Evolutionary conservation across 2,888 invertebrate species (phyloP).

Genomic region (Xanthorhoe designata): DNA sequence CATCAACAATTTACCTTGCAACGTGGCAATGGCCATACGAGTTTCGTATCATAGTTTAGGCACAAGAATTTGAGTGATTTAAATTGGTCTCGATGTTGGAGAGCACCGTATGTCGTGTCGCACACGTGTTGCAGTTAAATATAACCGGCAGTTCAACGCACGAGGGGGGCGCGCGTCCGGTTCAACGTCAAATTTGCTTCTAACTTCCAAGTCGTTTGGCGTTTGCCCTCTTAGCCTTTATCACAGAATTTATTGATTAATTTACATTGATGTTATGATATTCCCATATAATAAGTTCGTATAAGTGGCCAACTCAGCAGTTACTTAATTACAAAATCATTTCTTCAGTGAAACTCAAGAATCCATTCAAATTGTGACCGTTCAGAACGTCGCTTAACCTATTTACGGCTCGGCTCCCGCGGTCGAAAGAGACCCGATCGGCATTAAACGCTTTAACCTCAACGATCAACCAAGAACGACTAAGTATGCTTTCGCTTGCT

Average conservation of each 20-base stretch:
- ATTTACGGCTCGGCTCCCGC: no score
- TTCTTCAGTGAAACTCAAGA: no score
- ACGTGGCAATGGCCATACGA: background rate
- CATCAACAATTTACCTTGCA: background rate
- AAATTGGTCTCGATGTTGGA: slow-evolving; percentile 65
- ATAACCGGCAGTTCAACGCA: slow-evolving; percentile 82
- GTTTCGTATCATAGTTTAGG: slow-evolving; percentile 23
- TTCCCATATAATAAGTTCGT: background rate
- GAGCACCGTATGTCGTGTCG: slow-evolving; percentile 65
- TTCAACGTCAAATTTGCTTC: slow-evolving; percentile 43
- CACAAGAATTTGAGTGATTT: slow-evolving; percentile 52
- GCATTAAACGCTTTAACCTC: no score
- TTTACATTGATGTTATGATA: background rate
- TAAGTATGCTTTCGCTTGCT: background rate
- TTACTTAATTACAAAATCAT: no score
- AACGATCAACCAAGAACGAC: no score
- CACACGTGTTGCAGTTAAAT: slow-evolving; percentile 77
- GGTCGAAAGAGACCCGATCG: no score
- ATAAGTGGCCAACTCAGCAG: no score
- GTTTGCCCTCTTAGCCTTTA: background rate
- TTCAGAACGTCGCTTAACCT: no score
- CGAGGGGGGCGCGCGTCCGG: slow-evolving; percentile 72
- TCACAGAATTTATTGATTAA: background rate
- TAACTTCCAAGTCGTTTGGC: slow-evolving; percentile 20
- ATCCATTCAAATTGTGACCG: no score